Evolutionary conservation across 2,888 invertebrate species (phyloP), one percentile per base, ranked within the genome.

Genomic region (Melanostoma scalare): DNA sequence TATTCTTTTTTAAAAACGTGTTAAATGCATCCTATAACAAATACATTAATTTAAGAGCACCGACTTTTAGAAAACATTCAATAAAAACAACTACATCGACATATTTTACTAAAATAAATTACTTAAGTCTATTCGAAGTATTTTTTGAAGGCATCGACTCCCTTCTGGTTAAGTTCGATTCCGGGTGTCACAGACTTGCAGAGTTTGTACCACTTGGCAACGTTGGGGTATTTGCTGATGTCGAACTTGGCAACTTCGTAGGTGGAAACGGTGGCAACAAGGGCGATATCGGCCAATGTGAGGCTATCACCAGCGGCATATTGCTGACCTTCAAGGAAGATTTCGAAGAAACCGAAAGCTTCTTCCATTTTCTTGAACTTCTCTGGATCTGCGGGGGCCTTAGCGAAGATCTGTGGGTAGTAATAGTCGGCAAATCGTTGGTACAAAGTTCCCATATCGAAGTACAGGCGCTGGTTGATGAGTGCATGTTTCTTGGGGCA

Each of bases 391-490:
- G 93, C 93, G 40, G 94, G 93, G 4, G 92, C 92, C 79, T 93
- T 93, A 3, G 92, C 93, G 87, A 94, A 93, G 30, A 94, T 86
- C 89, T 94, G 93, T 33, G 94, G 94, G 88, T 94, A 93, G 88
- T 95, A 95, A 88, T 95, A 95, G 76, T 95, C 95, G 4, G 92
- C 92, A 86, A 96, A 94, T 87, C 94, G 92, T 81, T 93, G 92
- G 91, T 94, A 96, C 3, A 97, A 92, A 0, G 94, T 95, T 33
- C 95, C 95, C 88, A 95, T 93, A 88, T 97, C 96, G 90, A 96
- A 97, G 91, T 94, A 96, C 75, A 97, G 91, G 71, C 95, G 93
- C 88, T 96, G 95, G 91, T 97, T 96, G 55, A 97, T 95, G 2
- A 94, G 78, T 1, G 95, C 96, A 50, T 96, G 93, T 86, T 94